These are phyloP conservation scores for Solen grandis DNA, from an alignment of 1,140 invertebrate genomes.

Conservation along the genomic window DNA sequence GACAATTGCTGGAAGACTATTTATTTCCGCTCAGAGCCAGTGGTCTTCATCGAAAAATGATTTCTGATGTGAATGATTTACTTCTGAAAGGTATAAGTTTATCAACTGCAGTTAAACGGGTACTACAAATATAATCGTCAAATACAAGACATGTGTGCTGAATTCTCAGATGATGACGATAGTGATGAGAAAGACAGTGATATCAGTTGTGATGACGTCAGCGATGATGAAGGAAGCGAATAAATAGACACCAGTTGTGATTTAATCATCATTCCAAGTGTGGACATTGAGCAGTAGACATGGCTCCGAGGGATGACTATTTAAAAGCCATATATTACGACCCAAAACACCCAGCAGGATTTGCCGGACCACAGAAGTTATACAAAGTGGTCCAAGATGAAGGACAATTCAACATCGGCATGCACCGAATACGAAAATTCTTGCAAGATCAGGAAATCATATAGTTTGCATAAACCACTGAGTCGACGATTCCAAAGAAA, in stretches of 20 bases:
- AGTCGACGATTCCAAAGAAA: neutral
- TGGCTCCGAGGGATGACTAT: slow-evolving; percentile 11
- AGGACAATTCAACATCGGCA: neutral
- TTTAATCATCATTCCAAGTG: neutral
- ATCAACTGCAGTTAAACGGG: neutral
- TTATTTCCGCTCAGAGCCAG: neutral
- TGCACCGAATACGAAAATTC: neutral
- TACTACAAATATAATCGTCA: neutral
- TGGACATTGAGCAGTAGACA: neutral
- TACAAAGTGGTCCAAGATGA: neutral
- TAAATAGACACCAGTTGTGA: neutral
- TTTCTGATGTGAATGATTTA: neutral
- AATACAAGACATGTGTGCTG: neutral
- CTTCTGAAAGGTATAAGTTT: neutral
- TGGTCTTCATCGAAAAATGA: neutral
- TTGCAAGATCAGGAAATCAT: neutral
- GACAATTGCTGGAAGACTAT: neutral
- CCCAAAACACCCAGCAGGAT: neutral
- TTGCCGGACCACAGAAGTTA: neutral
- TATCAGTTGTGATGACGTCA: no score
- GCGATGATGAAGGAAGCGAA: no score
- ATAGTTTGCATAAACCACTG: slow-evolving; percentile 10
- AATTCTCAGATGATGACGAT: neutral
- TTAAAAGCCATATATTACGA: neutral
- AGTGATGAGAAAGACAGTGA: neutral